Percentiles rank a stretch among this genome's conserved stretches.
phyloP scores from a whole-genome alignment of 1,140 invertebrate genomes.

The Hycleus phaleratus region DNA sequence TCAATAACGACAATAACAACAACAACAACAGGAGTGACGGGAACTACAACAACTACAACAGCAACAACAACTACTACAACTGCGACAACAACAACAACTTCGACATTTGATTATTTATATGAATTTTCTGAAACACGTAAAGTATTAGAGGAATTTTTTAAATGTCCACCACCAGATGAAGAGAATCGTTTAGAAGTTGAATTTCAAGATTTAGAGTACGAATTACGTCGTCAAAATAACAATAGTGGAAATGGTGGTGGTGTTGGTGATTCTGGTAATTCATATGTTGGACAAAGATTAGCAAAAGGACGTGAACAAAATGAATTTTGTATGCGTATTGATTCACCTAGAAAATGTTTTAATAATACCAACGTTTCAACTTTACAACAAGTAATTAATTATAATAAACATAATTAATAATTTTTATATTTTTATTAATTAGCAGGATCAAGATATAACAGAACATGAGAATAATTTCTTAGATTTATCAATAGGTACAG shows the following conservation, averaged over 20 bases:
- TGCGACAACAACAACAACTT: conserved; percentile 41
- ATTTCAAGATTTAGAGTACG: conserved; percentile 72
- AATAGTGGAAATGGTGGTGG: background rate
- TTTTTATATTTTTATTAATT: conserved; percentile 15
- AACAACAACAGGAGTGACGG: conserved; percentile 43
- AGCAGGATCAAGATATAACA: conserved; percentile 44
- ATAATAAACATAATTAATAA: background rate
- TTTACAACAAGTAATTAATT: conserved; percentile 41
- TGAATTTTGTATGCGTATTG: conserved; percentile 39
- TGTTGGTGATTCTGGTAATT: conserved; percentile 50
- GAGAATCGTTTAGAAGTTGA: conserved; percentile 42
- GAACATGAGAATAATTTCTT: conserved; percentile 58
- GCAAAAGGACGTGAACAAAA: conserved; percentile 49
- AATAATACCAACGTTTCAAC: conserved; percentile 48
- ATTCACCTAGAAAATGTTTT: conserved; percentile 47
- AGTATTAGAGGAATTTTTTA: conserved; percentile 86
- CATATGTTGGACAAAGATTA: conserved; percentile 72
- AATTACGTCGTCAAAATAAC: conserved; percentile 57
- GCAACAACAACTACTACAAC: conserved; percentile 35
- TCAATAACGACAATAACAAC: conserved; percentile 40
- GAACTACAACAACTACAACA: conserved; percentile 40
- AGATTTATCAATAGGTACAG: conserved; percentile 56
- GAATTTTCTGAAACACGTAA: conserved; percentile 86
- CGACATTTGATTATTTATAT: conserved; percentile 76
- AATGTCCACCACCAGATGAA: conserved; percentile 59